Percentiles rank a stretch among this genome's conserved stretches.
phyloP scores from a whole-genome alignment of 2,888 invertebrate genomes.

The Xestia c-nigrum region DNA sequence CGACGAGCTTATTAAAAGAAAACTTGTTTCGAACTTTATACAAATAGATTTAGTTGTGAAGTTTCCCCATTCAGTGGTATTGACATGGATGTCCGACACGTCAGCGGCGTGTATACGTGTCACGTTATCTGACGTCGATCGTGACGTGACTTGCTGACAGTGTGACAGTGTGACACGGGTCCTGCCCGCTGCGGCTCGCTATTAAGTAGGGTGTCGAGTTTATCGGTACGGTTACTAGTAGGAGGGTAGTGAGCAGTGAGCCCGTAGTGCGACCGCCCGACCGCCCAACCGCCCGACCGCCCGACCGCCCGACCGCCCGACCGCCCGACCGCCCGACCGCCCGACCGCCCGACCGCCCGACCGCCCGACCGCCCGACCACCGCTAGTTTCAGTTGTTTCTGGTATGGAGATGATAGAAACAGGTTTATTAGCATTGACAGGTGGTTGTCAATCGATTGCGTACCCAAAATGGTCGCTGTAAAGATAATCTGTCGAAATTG shows the following conservation, averaged over 20 bases:
- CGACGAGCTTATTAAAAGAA: constrained; percentile 43
- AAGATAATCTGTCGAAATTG: background rate
- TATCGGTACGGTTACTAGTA: constrained; percentile 1
- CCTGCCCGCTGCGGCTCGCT: background rate
- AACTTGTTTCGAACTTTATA: constrained; percentile 38
- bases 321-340: background rate
- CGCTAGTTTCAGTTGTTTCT: background rate
- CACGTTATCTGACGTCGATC: constrained; percentile 8
- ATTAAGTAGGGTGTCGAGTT: constrained; percentile 19
- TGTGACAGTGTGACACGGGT: constrained; percentile 36
- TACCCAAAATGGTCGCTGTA: background rate
- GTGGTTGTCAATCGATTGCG: background rate
- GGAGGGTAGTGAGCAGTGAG: background rate
- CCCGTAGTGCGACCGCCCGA: background rate
- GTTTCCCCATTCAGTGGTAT: constrained; percentile 25
- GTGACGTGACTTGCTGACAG: constrained; percentile 24
- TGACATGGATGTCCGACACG: constrained; percentile 37
- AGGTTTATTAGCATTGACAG: background rate
- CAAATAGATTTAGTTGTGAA: constrained; percentile 52
- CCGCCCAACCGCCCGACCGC: background rate
- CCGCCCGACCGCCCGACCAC: background rate
- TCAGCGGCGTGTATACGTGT: constrained; percentile 12
- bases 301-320: background rate
- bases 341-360: background rate
- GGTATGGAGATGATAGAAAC: background rate